Evolutionary conservation across 2,797 vertebrate genomes (phyloP), one percentile per base, ranked within the genome.

Genomic region (Periparus ater): DNA sequence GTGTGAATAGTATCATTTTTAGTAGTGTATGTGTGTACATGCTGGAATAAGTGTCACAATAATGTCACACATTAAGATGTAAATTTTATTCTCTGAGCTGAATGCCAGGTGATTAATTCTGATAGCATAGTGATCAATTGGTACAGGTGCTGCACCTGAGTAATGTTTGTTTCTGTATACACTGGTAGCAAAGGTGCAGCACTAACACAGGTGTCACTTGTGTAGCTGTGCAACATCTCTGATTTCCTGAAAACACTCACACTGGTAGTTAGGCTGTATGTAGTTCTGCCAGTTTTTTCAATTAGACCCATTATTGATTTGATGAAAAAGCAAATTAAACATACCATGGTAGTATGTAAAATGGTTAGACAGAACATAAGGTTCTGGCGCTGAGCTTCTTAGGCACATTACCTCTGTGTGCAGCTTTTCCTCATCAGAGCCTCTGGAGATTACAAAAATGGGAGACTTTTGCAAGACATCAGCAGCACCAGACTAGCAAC

Each of bases 261-360:
- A 94, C 84, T 91, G 42, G 58, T 94, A 93, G 71, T 96, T 86
- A 95, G 85, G 92, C 53, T 92, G 88, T 71, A 97, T 85, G 89
- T 85, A 97, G 94, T 93, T 96, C 97, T 97, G 97, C 97, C 97
- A 98, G 96, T 96, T 97, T 98, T 98, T 98, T 97, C 97, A 98
- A 98, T 98, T 97, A 98, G 95, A 96, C 65, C 94, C 94, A 88
- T 97, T 97, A 98, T 63, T 97, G 97, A 97, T 97, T 96, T 97
- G 97, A 98, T 97, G 96, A 96, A 98, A 97, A 97, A 96, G 95
- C 96, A 98, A 98, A 98, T 97, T 97, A 98, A 98, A 97, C 96
- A 97, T 93, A 98, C 90, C 92, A 93, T 96, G 92, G 94, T 89
- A 94, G 96, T 96, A 97, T 91, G 95, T 95, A 96, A 98, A 97